Conservation (phyloP, 2,888 invertebrate genomes). For the Lithophane socia region DNA sequence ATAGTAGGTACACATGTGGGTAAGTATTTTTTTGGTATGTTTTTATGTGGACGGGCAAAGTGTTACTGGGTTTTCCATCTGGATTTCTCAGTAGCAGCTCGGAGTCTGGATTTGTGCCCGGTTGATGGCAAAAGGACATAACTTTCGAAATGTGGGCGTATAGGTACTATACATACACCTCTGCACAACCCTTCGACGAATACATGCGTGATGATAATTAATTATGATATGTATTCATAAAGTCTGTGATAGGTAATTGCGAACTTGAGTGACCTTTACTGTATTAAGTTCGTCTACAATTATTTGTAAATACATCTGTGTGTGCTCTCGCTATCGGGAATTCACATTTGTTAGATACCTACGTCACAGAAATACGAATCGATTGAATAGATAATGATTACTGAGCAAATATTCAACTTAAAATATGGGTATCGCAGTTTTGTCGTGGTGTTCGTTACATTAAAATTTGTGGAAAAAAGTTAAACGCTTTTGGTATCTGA, state of each 20-base stretch:
- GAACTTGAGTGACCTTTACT: conserved; percentile 21
- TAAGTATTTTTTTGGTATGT: not conserved
- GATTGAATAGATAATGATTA: not conserved
- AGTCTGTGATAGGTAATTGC: conserved; percentile 7
- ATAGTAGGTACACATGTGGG: not conserved
- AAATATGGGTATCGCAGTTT: not conserved
- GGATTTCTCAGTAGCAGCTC: not conserved
- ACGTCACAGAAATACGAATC: not conserved
- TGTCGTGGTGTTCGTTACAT: not conserved
- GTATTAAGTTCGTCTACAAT: not conserved
- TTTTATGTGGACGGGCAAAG: not conserved
- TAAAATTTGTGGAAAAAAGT: too few species aligned
- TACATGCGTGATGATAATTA: not conserved
- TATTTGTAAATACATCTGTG: conserved; percentile 7
- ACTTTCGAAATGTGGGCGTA: not conserved
- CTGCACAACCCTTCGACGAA: not conserved
- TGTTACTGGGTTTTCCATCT: not conserved
- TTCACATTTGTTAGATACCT: not conserved
- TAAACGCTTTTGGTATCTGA: not conserved
- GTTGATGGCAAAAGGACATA: not conserved
- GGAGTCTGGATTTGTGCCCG: too few species aligned
- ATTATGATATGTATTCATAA: not conserved
- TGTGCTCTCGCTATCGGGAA: conserved; percentile 8
- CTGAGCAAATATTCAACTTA: not conserved
- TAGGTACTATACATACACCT: too few species aligned